Evolutionary conservation across 2,797 vertebrate genomes (phyloP), one percentile per base, ranked within the genome.

Genomic region (Enteromius radiatus): DNA sequence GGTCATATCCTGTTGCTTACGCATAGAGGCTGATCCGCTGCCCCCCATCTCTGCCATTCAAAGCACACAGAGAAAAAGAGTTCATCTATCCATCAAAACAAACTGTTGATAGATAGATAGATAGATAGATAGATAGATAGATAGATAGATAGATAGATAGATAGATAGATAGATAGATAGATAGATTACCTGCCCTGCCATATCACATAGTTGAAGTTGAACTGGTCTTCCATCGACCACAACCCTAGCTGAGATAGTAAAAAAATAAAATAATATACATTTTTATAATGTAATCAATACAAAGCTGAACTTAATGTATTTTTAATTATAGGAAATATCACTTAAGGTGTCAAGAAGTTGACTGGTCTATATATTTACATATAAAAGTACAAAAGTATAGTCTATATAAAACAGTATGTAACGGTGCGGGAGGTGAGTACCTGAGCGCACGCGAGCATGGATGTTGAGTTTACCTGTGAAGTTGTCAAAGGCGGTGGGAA

Each of bases 401-500:
- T 31, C 8, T 23, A 12, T 28, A 63, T 71, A 8, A 71, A 28
- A 3, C 15, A 1, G 5, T 12, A 1, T n/a, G n/a, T n/a, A n/a
- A 5, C 49, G 19, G 3, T 9, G 21, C 45, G 11, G 41, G 4
- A 1, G 14, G 14, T 23, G n/a, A 7, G 14, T 10, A 12, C 33
- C 11, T n/a, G 33, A 65, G 36, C 7, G 69, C 69, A 31, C 69
- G 10, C 11, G 14, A 1, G n/a, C 8, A 3, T 2, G 5, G 47
- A 15, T 4, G 0, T 11, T 26, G 8, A 79, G 36, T 26, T 86
- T 93, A 97, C 97, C 96, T 9, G 96, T 95, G 84, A 98, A 98
- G 87, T 96, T 96, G 92, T 98, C 97, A 21, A 97, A 93, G 0
- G 97, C 96, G 0, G 97, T 98, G 6, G 97, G 97, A 1, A 96